Evolutionary conservation across 1,140 invertebrate genomes (phyloP).

Genomic region (Reticulitermes speratus): DNA sequence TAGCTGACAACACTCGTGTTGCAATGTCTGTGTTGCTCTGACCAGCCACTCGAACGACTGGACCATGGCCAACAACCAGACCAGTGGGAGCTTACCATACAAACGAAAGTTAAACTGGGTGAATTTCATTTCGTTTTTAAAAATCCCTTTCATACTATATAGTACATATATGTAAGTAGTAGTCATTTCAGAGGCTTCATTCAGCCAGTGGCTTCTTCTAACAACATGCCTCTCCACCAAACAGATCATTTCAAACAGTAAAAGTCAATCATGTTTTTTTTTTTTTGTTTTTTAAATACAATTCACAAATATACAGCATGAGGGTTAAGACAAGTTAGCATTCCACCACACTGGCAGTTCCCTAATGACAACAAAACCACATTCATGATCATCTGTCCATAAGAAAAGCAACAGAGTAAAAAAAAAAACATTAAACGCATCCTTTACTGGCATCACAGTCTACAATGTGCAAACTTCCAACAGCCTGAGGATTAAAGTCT

Average conservation of each 20-base stretch:
- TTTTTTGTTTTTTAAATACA: slow-evolving; percentile 26
- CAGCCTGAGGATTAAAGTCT: not conserved
- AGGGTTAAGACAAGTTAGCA: slow-evolving; percentile 3
- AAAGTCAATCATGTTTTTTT: slow-evolving; percentile 22
- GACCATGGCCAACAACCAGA: not conserved
- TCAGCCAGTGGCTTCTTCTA: not conserved
- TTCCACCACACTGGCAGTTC: not conserved
- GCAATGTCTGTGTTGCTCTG: not conserved
- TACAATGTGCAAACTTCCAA: not conserved
- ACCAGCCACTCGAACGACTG: not conserved
- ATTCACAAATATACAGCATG: slow-evolving; percentile 28
- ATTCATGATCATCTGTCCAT: not conserved
- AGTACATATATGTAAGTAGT: not conserved
- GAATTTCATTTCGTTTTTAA: not conserved
- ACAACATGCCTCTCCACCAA: slow-evolving; percentile 16
- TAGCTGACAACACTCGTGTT: not conserved
- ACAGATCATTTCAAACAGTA: slow-evolving; percentile 16
- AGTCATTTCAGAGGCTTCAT: not conserved
- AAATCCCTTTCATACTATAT: not conserved
- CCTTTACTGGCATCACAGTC: not conserved
- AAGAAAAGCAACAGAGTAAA: not conserved
- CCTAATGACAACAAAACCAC: not conserved
- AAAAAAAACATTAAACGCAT: too few species aligned
- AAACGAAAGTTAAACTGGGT: not conserved
- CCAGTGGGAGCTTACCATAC: slow-evolving; percentile 13